Base-by-base conservation (phyloP, 2,113 vertebrate genomes). In the Nothobranchius furzeri region DNA sequence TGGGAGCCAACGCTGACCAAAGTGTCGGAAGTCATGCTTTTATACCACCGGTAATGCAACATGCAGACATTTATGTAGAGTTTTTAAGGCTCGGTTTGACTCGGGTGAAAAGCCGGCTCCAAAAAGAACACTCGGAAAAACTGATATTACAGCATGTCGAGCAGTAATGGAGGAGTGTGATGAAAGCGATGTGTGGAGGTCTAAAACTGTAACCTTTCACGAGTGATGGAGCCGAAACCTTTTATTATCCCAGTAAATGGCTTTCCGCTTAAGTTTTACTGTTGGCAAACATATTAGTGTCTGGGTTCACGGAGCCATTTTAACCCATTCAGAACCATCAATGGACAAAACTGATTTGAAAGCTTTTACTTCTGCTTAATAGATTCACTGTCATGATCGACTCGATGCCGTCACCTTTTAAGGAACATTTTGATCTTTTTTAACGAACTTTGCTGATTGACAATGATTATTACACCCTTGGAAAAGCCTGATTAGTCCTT, bases 61-160 rank as follows among this genome's bases (percentile, higher is more conserved):
- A 15, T 60, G 52, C 2, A 67, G 24, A 7, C 12, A 40, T 60
- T 43, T 66, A 14, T 45, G 55, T 43, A 63, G 40, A 65, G 35
- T 60, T 77, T 75, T 64, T 11, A 57, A 68, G 46, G 36, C 70
- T 57, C 55, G 48, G 35, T 47, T 24, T 13, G 37, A 60, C 7
- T 46, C n/a, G 13, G 52, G 58, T 64, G 13, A 70, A 62, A 15
- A 54, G 42, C 69, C 24, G 2, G 25, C 36, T 20, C 6, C 20
- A 30, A 52, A 54, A 64, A 80, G 70, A 64, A 45, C 65, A 52
- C 37, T 57, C 48, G 67, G 13, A 65, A 49, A 64, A 63, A 40
- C 30, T 43, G 50, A 35, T 69, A 51, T 75, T 48, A 30, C 20
- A 17, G 20, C 46, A 30, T 57, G 25, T 55, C 14, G 15, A 49